Evolutionary conservation across 2,888 invertebrate species (phyloP), one percentile per base, ranked within the genome.

Genomic region (Volucella zonaria): DNA sequence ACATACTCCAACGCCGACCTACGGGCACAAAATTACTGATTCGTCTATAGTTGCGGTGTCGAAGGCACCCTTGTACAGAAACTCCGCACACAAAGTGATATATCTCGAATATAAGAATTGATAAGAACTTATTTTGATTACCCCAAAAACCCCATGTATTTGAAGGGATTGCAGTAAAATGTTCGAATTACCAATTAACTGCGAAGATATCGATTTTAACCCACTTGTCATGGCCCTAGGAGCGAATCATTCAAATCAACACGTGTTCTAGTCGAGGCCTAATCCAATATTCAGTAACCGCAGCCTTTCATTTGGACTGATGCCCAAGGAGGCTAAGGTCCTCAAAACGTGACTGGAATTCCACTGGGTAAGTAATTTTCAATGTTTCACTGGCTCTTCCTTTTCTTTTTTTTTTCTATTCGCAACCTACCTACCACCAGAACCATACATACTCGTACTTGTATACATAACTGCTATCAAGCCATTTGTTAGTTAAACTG

Each of bases 331-430:
- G 61, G 15, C 38, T 43, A 45, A n/a, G 61, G 18, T 71, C 58
- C 56, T 42, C 43, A 42, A 54, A 56, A 83, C 83, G 80, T 83
- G 83, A 80, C 79, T 67, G 11, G 74, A 79, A 71, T 80, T 56
- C 43, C 40, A 18, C 38, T 40, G 23, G 23, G 11, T 15, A 54
- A 45, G 47, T 51, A 61, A 62, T 76, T 14, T 70, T 51, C 56
- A 49, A 66, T 42, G 15, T 40, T 49, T 18, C 49, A 10, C 15
- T 23, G n/a, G 1, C 11, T 49, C 8, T 10, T n/a, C 54, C 71
- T 49, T 59, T 51, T 31, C 15, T 15, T 38, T 40, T n/a, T 64
- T 70, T 62, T 70, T 23, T 68, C 54, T 73, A 52, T 79, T 73
- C 51, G 62, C 67, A 75, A 80, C 68, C 68, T 68, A 31, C 59